A percentile compares a stretch with the other conserved stretches of the same genome.
phyloP scores from a whole-genome alignment of 2,797 vertebrate genomes.

The Coregonus suidteri region DNA sequence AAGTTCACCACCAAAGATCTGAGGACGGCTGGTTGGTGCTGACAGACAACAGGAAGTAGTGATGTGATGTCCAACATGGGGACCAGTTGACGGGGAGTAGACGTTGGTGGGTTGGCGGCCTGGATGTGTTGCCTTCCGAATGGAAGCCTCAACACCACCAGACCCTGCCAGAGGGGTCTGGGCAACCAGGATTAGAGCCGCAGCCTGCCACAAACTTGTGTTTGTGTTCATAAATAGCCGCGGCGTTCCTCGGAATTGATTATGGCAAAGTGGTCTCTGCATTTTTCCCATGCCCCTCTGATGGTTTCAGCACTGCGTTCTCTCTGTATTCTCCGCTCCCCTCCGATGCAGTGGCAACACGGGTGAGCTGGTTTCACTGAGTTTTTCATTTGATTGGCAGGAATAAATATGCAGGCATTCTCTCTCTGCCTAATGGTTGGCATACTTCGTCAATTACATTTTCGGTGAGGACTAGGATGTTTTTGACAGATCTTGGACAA shows the following conservation, averaged over 20 bases:
- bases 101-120: background rate
- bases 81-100: no score
- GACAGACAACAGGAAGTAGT: background rate
- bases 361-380: constrained; percentile 37
- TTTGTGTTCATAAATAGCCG: constrained; percentile 36
- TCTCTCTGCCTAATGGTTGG: constrained; percentile 11
- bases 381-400: constrained; percentile 34
- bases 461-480: background rate
- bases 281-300: constrained; percentile 57
- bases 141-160: background rate
- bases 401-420: constrained; percentile 39
- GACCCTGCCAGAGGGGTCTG: constrained; percentile 7
- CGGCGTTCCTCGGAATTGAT: constrained; percentile 43
- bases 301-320: constrained; percentile 19
- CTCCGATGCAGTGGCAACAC: constrained; percentile 23
- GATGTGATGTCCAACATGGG: no score
- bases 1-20: constrained; percentile 19
- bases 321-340: constrained; percentile 52
- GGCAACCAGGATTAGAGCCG: constrained; percentile 21
- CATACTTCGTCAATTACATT: background rate
- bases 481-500: background rate
- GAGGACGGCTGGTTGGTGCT: constrained; percentile 2
- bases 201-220: constrained; percentile 23
- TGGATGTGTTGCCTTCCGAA: background rate
- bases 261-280: constrained; percentile 31